Evolutionary conservation across 2,888 invertebrate genomes (phyloP), one percentile per base, ranked within the genome.

Genomic region (Hypsopygia costalis): DNA sequence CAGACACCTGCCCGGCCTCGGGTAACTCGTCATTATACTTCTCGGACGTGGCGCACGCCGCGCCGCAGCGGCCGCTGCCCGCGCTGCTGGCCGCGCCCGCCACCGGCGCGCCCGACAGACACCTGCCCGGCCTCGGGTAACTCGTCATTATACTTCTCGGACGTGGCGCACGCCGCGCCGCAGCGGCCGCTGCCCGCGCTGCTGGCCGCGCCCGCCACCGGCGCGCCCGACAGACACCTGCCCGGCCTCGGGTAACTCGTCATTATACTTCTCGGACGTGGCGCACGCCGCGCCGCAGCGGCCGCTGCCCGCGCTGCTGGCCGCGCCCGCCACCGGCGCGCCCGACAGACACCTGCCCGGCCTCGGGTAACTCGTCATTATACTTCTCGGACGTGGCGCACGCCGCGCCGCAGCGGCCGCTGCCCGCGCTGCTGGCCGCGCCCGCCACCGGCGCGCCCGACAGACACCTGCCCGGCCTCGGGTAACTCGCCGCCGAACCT

Each of bases 91-190:
- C 59, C 22, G 36, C 48, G 36, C 41, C 52, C 38, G 53, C 12
- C 22, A 47, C 43, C 47, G 41, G 56, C 31, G 51, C 47, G 16
- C 43, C 58, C 34, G 61, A 60, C 16, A 41, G 64, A 0, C 71
- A 59, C 46, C 60, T 65, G 57, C 74, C 77, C 9, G 73, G 63
- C 0, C 58, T 77, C 1, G 78, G 80, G 80, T 79, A 11, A 44
- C 51, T 47, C n/a, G n/a, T n/a, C n/a, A n/a, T n/a, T n/a, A n/a
- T n/a, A n/a, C n/a, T n/a, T n/a, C n/a, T n/a, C n/a, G 0, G 94
- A 95, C 65, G 72, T 94, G 25, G 89, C 92, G 7, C 93, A 91
- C 71, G 93, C 93, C 34, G 90, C 90, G 58, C 94, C 94, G 77
- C 89, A 92, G 50, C 90, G 92, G 41, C 89, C 91, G 2, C 73